A percentile compares a stretch with the other conserved stretches of the same genome.
These are phyloP conservation scores for Bellardia pandia DNA, from an alignment of 2,888 invertebrate species.

Conservation along the genomic window DNA sequence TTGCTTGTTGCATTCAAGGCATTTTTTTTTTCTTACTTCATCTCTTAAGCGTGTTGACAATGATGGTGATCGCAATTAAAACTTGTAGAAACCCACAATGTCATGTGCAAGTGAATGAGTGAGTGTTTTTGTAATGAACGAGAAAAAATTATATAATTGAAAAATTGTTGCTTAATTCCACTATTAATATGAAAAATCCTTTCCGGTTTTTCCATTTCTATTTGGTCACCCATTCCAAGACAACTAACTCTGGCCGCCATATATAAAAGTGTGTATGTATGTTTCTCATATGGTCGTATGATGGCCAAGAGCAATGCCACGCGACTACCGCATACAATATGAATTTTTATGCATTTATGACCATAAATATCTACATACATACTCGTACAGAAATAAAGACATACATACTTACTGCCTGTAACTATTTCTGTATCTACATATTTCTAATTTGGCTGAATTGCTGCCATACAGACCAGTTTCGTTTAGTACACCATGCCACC, in stretches of 20 bases:
- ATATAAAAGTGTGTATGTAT: not conserved
- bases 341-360: conserved; percentile 43
- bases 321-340: conserved; percentile 67
- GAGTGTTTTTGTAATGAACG: not conserved
- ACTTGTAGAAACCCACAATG: conserved; percentile 36
- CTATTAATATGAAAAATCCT: conserved; percentile 61
- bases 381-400: not conserved
- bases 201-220: conserved; percentile 70
- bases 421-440: not conserved
- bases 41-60: conserved; percentile 10
- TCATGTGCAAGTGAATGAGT: conserved; percentile 33
- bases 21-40: not conserved
- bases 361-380: not conserved
- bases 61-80: conserved; percentile 59
- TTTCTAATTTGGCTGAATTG: conserved; percentile 48
- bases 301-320: conserved; percentile 71
- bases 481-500: not conserved
- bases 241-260: not conserved
- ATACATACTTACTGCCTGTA: not conserved
- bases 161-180: conserved; percentile 59
- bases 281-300: conserved; percentile 26
- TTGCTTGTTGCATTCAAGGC: conserved; percentile 5
- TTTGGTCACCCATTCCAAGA: conserved; percentile 57
- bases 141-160: conserved; percentile 62
- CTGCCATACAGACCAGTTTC: conserved; percentile 31